A percentile compares a stretch with the other conserved stretches of the same genome.
Evolutionary conservation across 2,113 vertebrate species (phyloP).

Genomic region (Lepus europaeus): DNA sequence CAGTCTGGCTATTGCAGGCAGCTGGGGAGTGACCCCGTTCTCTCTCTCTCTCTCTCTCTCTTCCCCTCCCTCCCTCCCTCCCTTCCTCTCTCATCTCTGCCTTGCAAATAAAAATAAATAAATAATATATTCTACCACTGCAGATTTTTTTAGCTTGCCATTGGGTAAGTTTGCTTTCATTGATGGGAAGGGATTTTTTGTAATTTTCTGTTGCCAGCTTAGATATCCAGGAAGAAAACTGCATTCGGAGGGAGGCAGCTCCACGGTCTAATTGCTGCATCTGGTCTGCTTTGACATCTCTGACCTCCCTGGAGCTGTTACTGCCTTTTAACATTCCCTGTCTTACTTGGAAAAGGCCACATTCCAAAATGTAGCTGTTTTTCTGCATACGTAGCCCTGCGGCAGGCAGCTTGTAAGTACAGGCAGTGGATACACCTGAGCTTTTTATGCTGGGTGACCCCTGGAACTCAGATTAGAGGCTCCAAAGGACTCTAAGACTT

Average conservation of each 20-base stretch:
- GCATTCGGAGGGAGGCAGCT: not conserved
- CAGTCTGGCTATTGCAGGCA: no score
- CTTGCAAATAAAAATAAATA: no score
- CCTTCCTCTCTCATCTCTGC: no score
- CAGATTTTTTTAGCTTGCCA: not conserved
- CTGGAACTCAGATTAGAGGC: not conserved
- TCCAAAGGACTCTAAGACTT: not conserved
- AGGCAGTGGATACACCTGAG: not conserved
- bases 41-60: no score
- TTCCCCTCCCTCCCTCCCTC: no score
- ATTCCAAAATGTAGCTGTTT: not conserved
- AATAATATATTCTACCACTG: not conserved
- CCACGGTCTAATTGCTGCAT: not conserved
- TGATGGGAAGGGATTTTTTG: not conserved
- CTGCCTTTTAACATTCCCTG: not conserved
- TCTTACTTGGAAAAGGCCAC: conserved; percentile 11
- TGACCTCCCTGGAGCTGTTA: not conserved
- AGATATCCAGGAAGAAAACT: not conserved
- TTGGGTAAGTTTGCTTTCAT: not conserved
- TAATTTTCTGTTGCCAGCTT: not conserved
- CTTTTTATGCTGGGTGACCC: not conserved
- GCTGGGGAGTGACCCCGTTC: no score
- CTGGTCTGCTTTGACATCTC: not conserved
- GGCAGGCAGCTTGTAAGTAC: not conserved
- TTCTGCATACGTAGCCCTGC: not conserved